phyloP scores from a whole-genome alignment of 2,113 vertebrate genomes.

The Myiozetetes cayanensis region DNA sequence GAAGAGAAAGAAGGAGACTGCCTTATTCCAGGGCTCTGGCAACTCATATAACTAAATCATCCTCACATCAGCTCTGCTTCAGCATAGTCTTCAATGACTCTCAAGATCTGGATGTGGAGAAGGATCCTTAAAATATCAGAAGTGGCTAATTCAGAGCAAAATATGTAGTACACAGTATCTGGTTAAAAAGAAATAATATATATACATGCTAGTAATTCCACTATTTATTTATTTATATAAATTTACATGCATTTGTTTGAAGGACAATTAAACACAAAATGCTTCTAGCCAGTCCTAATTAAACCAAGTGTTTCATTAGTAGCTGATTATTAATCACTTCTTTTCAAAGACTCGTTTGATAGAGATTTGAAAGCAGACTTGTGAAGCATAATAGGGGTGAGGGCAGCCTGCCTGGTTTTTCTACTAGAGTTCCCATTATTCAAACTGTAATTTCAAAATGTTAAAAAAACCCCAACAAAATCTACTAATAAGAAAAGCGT shows the following conservation, averaged over 20 bases:
- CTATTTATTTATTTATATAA: neutral
- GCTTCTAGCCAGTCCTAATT: neutral
- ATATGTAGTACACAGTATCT: neutral
- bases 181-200: neutral
- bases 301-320: constrained; percentile 27
- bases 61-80: neutral
- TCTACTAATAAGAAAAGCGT: neutral
- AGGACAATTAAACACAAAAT: neutral
- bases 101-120: rapidly evolving
- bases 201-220: neutral
- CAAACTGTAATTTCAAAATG: neutral
- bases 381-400: neutral
- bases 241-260: neutral
- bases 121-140: neutral
- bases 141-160: neutral
- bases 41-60: neutral
- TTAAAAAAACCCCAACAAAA: neutral
- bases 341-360: constrained; percentile 13
- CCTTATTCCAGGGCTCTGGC: neutral
- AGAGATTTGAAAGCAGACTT: constrained; percentile 22
- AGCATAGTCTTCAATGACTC: neutral
- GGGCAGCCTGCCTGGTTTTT: neutral
- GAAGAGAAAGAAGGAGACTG: neutral
- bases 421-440: neutral
- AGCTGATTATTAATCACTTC: neutral